Percentiles rank a stretch among this genome's conserved stretches.
Conservation (phyloP, 2,888 invertebrate genomes). For the Xestoiulus laeticollis region DNA sequence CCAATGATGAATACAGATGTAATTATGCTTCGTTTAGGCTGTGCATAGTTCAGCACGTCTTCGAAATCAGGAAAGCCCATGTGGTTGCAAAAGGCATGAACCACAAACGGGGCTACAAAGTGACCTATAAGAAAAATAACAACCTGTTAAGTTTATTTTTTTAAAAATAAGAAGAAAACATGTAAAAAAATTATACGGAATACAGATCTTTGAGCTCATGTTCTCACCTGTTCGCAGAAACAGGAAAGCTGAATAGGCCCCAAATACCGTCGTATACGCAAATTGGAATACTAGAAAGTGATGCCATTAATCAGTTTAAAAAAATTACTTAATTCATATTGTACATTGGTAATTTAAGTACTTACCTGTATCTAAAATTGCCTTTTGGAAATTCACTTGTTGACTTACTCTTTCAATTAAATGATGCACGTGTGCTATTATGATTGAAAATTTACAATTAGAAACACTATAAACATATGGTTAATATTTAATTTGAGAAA, state of each 20-base stretch:
- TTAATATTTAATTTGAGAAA: too few relatives aligned
- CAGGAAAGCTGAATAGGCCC: constrained; percentile 91
- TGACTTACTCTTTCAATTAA: constrained; percentile 79
- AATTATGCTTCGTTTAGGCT: constrained; percentile 72
- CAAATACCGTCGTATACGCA: constrained; percentile 89
- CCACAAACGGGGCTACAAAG: constrained; percentile 84
- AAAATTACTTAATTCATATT: too few relatives aligned
- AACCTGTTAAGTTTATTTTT: too few relatives aligned
- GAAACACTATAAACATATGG: too few relatives aligned
- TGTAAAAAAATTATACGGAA: too few relatives aligned
- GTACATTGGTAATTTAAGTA: too few relatives aligned
- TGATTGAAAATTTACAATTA: background rate
- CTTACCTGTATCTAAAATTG: constrained; percentile 78
- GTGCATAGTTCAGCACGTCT: constrained; percentile 73
- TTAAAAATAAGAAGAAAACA: too few relatives aligned
- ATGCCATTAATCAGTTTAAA: too few relatives aligned
- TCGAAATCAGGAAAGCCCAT: constrained; percentile 94
- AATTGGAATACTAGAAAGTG: constrained; percentile 79
- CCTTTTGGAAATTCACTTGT: constrained; percentile 76
- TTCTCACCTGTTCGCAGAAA: constrained; percentile 82
- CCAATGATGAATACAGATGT: constrained; percentile 78
- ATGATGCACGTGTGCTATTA: constrained; percentile 90
- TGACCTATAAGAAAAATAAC: constrained; percentile 83
- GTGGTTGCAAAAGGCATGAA: constrained; percentile 94
- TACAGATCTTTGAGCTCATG: too few relatives aligned